These are phyloP conservation scores for Pomacea canaliculata DNA, from an alignment of 2,888 invertebrate species.

Conservation along the genomic window DNA sequence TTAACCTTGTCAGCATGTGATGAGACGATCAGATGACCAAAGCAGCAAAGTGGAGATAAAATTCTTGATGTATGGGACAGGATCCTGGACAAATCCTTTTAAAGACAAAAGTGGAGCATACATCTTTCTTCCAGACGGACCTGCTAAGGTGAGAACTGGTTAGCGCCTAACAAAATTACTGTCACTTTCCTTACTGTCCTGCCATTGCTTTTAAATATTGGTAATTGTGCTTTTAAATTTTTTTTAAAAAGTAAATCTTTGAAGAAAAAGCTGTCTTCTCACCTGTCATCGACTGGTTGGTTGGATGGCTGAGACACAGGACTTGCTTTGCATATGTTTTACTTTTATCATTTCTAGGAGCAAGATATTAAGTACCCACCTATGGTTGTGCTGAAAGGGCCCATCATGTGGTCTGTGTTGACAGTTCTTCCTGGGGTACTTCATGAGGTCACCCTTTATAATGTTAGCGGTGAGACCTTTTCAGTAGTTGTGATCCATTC, in stretches of 20 bases:
- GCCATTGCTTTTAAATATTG: no score
- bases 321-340: background rate
- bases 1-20: constrained; percentile 70
- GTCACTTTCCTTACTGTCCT: background rate
- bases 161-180: background rate
- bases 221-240: no score
- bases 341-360: constrained; percentile 28
- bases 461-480: constrained; percentile 25
- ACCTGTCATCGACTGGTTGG: background rate
- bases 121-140: constrained; percentile 91
- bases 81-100: constrained; percentile 45
- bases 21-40: constrained; percentile 41
- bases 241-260: background rate
- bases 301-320: background rate
- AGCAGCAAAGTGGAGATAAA: constrained; percentile 49
- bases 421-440: constrained; percentile 79
- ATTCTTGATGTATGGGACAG: constrained; percentile 79
- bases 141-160: constrained; percentile 79
- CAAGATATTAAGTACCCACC: constrained; percentile 72
- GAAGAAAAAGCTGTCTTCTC: background rate
- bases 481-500: background rate
- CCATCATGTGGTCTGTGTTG: constrained; percentile 81
- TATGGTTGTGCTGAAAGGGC: constrained; percentile 82
- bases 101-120: constrained; percentile 89
- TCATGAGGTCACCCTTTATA: constrained; percentile 75